phyloP scores from a whole-genome alignment of 2,888 invertebrate species.

The Pocota personata region DNA sequence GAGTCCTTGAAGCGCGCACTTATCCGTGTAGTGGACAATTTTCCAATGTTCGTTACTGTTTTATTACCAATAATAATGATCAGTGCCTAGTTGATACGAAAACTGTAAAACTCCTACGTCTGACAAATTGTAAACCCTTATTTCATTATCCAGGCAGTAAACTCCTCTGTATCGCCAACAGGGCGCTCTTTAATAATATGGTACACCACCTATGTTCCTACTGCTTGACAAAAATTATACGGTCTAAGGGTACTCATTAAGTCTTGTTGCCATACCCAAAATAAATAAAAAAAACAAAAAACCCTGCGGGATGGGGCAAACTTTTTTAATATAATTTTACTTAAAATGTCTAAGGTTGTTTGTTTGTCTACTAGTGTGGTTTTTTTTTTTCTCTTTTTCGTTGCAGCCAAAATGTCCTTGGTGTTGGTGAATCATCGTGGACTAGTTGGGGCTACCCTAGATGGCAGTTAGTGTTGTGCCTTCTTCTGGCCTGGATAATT shows the following conservation, averaged over 20 bases:
- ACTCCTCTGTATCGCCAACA: neutral
- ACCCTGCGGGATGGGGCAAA: neutral
- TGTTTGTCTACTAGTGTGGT: conserved; percentile 8
- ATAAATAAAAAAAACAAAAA: neutral
- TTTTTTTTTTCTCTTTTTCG: conserved; percentile 65
- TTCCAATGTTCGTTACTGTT: too few relatives aligned
- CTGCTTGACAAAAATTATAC: conserved; percentile 18
- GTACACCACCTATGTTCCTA: neutral
- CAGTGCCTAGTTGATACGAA: too few relatives aligned
- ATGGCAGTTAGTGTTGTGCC: conserved; percentile 92
- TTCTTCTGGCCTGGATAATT: conserved; percentile 91
- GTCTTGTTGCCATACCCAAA: neutral
- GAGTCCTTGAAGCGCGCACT: too few relatives aligned
- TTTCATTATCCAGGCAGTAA: too few relatives aligned
- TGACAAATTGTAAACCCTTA: too few relatives aligned
- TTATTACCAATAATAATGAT: too few relatives aligned
- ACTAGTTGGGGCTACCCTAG: conserved; percentile 90
- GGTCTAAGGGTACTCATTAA: conserved; percentile 34
- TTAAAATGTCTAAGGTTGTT: neutral
- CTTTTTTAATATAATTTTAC: conserved; percentile 41
- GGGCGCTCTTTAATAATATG: neutral
- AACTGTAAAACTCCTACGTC: too few relatives aligned
- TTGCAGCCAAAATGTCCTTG: conserved; percentile 90
- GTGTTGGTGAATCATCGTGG: conserved; percentile 87
- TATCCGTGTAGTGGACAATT: too few relatives aligned